phyloP scores from a whole-genome alignment of 2,888 invertebrate species.

The Priocnemis perturbator region DNA sequence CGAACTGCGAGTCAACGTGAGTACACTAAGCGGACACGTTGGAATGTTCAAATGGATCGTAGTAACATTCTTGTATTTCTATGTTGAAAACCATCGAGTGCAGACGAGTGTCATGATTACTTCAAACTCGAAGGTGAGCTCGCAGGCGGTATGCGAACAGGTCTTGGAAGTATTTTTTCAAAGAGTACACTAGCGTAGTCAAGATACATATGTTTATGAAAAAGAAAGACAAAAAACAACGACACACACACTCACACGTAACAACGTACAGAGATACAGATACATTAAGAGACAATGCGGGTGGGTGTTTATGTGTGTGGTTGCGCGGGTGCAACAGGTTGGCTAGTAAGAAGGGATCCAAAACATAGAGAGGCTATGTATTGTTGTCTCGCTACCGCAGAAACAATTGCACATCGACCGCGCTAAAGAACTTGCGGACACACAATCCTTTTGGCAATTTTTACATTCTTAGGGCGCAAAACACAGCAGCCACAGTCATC shows the following conservation, averaged over 20 bases:
- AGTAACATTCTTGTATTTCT: too few species aligned
- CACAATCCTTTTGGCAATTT: background rate
- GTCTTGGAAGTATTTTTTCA: background rate
- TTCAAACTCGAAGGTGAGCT: too few species aligned
- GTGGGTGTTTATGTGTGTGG: slow-evolving; percentile 6
- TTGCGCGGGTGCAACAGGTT: slow-evolving; percentile 40
- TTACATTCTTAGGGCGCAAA: background rate
- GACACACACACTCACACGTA: slow-evolving; percentile 14
- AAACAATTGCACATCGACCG: slow-evolving; percentile 24
- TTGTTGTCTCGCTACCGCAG: slow-evolving; percentile 27
- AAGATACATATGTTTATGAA: background rate
- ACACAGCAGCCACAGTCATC: background rate
- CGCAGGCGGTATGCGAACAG: background rate
- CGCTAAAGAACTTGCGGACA: slow-evolving; percentile 12
- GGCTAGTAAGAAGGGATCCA: slow-evolving; percentile 24
- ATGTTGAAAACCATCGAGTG: too few species aligned
- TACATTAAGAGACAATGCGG: slow-evolving; percentile 23
- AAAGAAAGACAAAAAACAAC: background rate
- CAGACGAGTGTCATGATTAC: too few species aligned
- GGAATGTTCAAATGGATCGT: too few species aligned
- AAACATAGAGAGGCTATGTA: slow-evolving; percentile 21
- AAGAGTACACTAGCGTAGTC: slow-evolving; percentile 3
- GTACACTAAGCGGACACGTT: too few species aligned
- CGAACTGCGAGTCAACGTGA: too few species aligned
- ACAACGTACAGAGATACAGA: slow-evolving; percentile 17